A percentile compares a stretch with the other conserved stretches of the same genome.
phyloP scores from a whole-genome alignment of 2,888 invertebrate species.

The Apamea crenata region DNA sequence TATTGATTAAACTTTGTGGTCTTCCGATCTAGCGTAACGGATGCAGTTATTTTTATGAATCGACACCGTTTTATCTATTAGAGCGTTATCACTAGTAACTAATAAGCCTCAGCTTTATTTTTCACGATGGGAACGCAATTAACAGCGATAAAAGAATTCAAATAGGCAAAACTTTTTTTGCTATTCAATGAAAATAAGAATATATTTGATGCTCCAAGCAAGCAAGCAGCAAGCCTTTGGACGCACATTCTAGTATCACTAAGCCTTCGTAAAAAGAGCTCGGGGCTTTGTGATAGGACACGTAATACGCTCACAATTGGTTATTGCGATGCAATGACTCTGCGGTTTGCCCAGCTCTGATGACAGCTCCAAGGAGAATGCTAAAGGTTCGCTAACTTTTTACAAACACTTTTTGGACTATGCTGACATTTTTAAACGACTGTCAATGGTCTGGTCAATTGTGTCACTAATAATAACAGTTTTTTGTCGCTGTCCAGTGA shows the following conservation, averaged over 20 bases:
- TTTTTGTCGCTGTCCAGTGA: constrained; percentile 29
- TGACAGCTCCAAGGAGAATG: constrained; percentile 81
- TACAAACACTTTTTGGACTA: constrained; percentile 58
- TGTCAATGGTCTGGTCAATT: constrained; percentile 47
- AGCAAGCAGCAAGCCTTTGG: background rate
- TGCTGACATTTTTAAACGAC: constrained; percentile 55
- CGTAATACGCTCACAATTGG: constrained; percentile 90
- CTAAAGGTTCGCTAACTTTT: constrained; percentile 76
- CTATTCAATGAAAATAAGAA: background rate
- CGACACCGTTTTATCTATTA: background rate
- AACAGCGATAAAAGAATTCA: background rate
- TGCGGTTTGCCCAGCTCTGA: constrained; percentile 84
- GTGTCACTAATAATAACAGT: constrained; percentile 44
- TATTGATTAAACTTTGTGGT: constrained; percentile 30
- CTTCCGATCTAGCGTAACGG: constrained; percentile 7
- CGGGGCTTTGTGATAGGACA: constrained; percentile 88
- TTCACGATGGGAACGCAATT: background rate
- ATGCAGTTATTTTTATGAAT: constrained; percentile 39
- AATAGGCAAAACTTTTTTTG: background rate
- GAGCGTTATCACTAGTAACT: background rate
- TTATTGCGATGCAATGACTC: constrained; percentile 90
- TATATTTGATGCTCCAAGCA: background rate
- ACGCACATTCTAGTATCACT: constrained; percentile 69
- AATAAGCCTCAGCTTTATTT: background rate
- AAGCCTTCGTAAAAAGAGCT: constrained; percentile 75